Evolutionary conservation across 2,113 vertebrate genomes (phyloP).

Genomic region (Strix aluco): DNA sequence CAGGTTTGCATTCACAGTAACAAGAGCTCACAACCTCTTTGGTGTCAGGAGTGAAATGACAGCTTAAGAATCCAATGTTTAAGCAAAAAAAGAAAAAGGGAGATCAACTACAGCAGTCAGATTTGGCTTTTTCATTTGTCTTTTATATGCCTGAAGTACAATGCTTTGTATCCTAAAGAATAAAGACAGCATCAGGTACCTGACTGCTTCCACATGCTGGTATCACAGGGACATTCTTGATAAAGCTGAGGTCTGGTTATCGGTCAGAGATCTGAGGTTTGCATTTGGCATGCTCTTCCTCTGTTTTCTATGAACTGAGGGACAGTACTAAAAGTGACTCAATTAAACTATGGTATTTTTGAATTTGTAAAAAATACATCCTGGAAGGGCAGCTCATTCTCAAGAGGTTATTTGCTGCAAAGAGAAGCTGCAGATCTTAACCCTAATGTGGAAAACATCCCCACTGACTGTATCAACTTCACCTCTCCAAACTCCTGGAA

Average conservation of each 20-base stretch:
- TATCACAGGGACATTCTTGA: neutral
- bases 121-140: neutral
- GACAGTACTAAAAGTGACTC: neutral
- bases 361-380: neutral
- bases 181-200: neutral
- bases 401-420: neutral
- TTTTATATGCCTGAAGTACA: neutral
- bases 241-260: neutral
- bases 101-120: neutral
- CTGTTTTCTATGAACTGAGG: neutral
- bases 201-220: neutral
- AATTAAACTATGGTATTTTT: neutral
- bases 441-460: neutral
- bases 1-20: neutral
- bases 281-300: neutral
- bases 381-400: neutral
- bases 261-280: neutral
- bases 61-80: neutral
- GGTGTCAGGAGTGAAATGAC: neutral
- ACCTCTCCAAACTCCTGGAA: neutral
- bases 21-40: neutral
- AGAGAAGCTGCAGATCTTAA: neutral
- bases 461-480: neutral
- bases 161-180: neutral
- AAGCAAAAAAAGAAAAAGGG: no score